Evolutionary conservation across 2,113 vertebrate species (phyloP), one percentile per base, ranked within the genome.

Genomic region (Ctenomys sociabilis): DNA sequence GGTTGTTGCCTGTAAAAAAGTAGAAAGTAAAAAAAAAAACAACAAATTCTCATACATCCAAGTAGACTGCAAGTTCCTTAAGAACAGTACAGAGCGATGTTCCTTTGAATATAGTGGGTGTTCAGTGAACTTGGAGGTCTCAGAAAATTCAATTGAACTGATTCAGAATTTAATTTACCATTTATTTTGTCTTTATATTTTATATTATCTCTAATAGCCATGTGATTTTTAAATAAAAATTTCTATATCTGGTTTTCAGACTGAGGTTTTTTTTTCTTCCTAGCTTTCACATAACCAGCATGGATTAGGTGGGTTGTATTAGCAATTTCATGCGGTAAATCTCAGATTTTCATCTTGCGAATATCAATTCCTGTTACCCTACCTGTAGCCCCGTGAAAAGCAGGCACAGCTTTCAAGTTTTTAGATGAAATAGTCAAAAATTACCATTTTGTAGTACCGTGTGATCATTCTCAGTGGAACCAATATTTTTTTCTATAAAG

Each of bases 171-270:
- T 85, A 92, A 83, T 63, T 37, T 75, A 68, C 9, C 45, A 9
- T 63, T 90, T 91, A 80, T 43, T 66, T 86, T 88, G 81, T 32
- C 13, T 91, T 95, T 70, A 54, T 21, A 91, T 91, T 89, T 96
- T 90, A 87, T 94, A 94, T 70, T 21, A 92, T 3, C 0, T 14
- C 32, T 68, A 77, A 86, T 32, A 70, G 10, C 26, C 17, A 37
- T 32, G 8, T n/a, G 26, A 84, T 85, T 91, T 93, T 89, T 37
- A 70, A 86, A 63, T 86, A 21, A 88, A 95, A 84, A 92, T 90
- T 70, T 84, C 37, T 88, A 9, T 8, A 3, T 21, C 66, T 94
- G 61, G 0, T 73, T 90, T 95, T 32, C 19, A 88, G 54, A 85
- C 32, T 77, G n/a, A 24, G 32, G 24, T 4, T 72, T 37, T 37